Conservation (phyloP, 2,888 invertebrate species). For the Spilarctia lutea region DNA sequence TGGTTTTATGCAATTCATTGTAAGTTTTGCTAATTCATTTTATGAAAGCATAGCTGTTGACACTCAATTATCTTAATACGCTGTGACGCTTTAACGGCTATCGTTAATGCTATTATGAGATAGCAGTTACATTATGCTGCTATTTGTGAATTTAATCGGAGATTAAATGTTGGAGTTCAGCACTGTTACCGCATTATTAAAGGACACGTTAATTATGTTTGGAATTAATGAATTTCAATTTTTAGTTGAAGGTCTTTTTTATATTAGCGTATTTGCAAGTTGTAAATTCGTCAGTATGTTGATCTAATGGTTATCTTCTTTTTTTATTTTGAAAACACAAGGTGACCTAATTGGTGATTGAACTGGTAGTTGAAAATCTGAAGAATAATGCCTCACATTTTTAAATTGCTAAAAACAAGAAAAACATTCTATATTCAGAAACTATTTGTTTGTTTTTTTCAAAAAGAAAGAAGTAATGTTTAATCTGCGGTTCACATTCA, state of each 20-base stretch:
- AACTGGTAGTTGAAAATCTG: background rate
- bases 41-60: slow-evolving; percentile 53
- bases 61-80: slow-evolving; percentile 64
- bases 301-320: too few relatives aligned
- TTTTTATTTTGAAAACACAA: too few relatives aligned
- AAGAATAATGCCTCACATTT: too few relatives aligned
- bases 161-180: slow-evolving; percentile 1
- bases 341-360: background rate
- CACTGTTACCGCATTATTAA: slow-evolving; percentile 6
- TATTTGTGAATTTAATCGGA: slow-evolving; percentile 14
- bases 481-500: background rate
- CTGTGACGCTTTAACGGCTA: slow-evolving; percentile 29
- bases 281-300: too few relatives aligned
- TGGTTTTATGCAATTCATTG: slow-evolving; percentile 70
- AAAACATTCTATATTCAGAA: too few relatives aligned
- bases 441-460: too few relatives aligned
- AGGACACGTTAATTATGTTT: slow-evolving; percentile 20
- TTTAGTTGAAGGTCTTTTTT: background rate
- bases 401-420: too few relatives aligned
- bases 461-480: too few relatives aligned
- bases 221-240: background rate
- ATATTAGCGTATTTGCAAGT: background rate
- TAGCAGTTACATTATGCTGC: slow-evolving; percentile 8
- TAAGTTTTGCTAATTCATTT: slow-evolving; percentile 66
- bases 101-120: slow-evolving; percentile 16